Base-by-base conservation (phyloP, 2,888 invertebrate genomes). In the Plutella xylostella region DNA sequence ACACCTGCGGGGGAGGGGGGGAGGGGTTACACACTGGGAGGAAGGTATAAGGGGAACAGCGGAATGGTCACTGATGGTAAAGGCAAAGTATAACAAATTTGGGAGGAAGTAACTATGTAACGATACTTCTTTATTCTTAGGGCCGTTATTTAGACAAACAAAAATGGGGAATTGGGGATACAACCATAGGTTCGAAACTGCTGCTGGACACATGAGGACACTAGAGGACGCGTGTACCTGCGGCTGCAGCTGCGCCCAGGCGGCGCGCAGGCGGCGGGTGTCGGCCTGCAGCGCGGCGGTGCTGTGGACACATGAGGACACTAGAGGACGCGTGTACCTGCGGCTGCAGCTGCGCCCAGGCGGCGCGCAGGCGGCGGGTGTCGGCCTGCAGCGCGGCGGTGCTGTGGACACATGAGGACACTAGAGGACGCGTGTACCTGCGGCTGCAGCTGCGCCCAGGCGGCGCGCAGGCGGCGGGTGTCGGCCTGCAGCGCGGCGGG, bases 201-300 rank as follows among this genome's bases (percentile, higher is more conserved):
- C 33, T 6, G 33, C n/a, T 15, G 3, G 6, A 7, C 15, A 6
- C 12, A 14, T 33, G n/a, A 7, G 7, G 33, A 6, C n/a, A 14
- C 11, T 14, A n/a, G n/a, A n/a, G n/a, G n/a, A n/a, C n/a, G n/a
- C n/a, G n/a, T n/a, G n/a, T n/a, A n/a, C n/a, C n/a, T 31, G 46
- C 56, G 43, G 48, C 33, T 12, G 34, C 17, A 11, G 4, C 18
- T 3, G 15, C 34, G 30, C 30, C 4, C 1, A 12, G 17, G 18
- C 34, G 3, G 6, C 12, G 88, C 92, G 92, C 54, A 88, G 88
- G 69, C 90, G 90, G 61, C 92, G 86, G 51, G 87, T 87, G 56
- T 92, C 88, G 53, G 93, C 86, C 56, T 89, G 87, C 55, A 89
- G 86, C 78, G 94, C 94, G 43, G 89, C 90, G 57, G 87, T 87